Evolutionary conservation across 2,797 vertebrate species (phyloP).

Genomic region (Lepidocolaptes lacrymiger): DNA sequence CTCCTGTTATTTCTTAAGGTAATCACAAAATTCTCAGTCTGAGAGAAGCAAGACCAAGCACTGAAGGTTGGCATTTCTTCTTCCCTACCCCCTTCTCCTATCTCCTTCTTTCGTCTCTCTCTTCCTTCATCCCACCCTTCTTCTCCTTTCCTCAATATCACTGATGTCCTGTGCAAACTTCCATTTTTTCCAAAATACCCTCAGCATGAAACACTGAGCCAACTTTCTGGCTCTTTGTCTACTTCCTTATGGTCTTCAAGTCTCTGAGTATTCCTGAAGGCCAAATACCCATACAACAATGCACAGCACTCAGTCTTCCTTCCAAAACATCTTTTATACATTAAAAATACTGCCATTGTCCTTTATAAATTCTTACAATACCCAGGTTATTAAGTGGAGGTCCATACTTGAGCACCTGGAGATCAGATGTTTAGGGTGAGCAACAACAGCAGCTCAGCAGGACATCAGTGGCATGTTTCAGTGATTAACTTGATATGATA

Average conservation of each 20-base stretch:
- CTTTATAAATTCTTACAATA: not conserved
- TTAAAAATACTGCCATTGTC: not conserved
- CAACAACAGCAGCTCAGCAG: not conserved
- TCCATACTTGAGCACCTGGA: not conserved
- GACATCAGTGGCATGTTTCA: not conserved
- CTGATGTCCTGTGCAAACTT: not conserved
- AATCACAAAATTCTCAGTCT: not conserved
- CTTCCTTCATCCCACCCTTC: fast-evolving
- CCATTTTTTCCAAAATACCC: not conserved
- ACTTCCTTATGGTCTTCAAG: not conserved
- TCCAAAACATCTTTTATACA: not conserved
- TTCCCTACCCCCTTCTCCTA: not conserved
- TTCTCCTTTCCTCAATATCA: not conserved
- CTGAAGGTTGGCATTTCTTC: not conserved
- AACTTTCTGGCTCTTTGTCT: not conserved
- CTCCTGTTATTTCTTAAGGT: not conserved
- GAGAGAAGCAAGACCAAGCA: not conserved
- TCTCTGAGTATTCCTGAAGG: not conserved
- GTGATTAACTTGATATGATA: not conserved
- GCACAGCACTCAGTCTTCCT: not conserved
- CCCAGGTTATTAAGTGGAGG: not conserved
- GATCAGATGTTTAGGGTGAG: not conserved
- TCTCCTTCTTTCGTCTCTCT: not conserved
- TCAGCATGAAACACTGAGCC: not conserved
- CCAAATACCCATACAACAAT: not conserved